A percentile compares a stretch with the other conserved stretches of the same genome.
These are phyloP conservation scores for Brachyhypopomus gauderio DNA, from an alignment of 2,113 vertebrate species.

Conservation along the genomic window DNA sequence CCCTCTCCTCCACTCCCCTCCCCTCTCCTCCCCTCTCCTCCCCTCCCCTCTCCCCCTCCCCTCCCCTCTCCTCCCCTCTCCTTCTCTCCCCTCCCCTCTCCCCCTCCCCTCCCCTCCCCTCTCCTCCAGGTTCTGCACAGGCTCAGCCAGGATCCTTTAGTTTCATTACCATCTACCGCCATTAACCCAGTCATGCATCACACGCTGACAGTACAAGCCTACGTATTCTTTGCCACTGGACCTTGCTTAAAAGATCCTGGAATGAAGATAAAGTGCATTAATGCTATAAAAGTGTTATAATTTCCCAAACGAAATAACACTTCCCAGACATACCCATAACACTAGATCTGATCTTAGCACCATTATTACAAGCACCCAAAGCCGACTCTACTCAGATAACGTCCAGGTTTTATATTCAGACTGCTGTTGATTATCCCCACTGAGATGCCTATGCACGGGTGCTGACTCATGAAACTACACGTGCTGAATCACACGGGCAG, in stretches of 20 bases:
- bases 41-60: slow-evolving; percentile 60
- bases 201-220: not conserved
- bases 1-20: slow-evolving; percentile 20
- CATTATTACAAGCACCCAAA: not conserved
- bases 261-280: not conserved
- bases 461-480: too few relatives aligned
- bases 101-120: slow-evolving; percentile 1
- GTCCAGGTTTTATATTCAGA: not conserved
- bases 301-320: not conserved
- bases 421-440: too few relatives aligned
- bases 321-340: not conserved
- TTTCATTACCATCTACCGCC: not conserved
- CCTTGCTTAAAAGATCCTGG: not conserved
- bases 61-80: slow-evolving; percentile 63
- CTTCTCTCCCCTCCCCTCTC: slow-evolving; percentile 52
- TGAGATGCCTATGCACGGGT: too few relatives aligned
- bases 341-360: not conserved
- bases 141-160: not conserved
- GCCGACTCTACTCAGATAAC: not conserved
- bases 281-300: not conserved
- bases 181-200: not conserved
- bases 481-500: too few relatives aligned
- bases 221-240: not conserved
- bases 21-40: not conserved
- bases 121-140: not conserved